Percentiles rank a stretch among this genome's conserved stretches.
phyloP scores from a whole-genome alignment of 2,797 vertebrate species.

The Anableps anableps region DNA sequence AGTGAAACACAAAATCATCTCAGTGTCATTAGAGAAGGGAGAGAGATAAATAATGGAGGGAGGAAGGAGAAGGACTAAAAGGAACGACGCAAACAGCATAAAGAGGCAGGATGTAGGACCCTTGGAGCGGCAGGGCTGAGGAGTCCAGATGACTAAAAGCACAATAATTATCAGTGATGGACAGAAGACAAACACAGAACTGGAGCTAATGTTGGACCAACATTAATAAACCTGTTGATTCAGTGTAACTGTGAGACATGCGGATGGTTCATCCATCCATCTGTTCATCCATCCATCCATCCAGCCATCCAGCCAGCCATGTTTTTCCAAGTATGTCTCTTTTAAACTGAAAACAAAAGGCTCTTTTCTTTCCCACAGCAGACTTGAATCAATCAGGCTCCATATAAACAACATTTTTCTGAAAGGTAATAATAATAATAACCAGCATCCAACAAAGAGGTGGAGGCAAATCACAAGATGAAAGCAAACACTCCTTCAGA shows the following conservation, averaged over 20 bases:
- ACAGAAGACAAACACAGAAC: not conserved
- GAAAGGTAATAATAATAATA: not conserved
- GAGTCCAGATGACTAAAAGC: not conserved
- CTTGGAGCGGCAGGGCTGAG: conserved; percentile 32
- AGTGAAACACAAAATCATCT: conserved; percentile 10
- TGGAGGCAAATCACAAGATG: not conserved
- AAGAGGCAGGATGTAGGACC: not conserved
- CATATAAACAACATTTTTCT: not conserved
- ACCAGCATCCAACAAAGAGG: not conserved
- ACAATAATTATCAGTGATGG: not conserved
- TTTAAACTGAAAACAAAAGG: not conserved
- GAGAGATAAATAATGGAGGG: not conserved
- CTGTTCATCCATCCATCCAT: not conserved
- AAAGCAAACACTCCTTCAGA: conserved; percentile 14
- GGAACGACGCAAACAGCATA: not conserved
- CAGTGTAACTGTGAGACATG: too few relatives aligned
- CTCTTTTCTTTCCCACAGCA: not conserved
- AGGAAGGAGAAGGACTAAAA: not conserved
- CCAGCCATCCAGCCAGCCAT: not conserved
- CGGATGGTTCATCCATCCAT: too few relatives aligned
- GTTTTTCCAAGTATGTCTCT: not conserved
- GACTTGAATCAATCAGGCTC: not conserved
- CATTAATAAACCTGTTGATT: not conserved
- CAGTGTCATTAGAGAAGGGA: conserved; percentile 20
- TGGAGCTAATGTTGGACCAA: not conserved